Conservation (phyloP, 2,888 invertebrate genomes). For the Thyatira batis region DNA sequence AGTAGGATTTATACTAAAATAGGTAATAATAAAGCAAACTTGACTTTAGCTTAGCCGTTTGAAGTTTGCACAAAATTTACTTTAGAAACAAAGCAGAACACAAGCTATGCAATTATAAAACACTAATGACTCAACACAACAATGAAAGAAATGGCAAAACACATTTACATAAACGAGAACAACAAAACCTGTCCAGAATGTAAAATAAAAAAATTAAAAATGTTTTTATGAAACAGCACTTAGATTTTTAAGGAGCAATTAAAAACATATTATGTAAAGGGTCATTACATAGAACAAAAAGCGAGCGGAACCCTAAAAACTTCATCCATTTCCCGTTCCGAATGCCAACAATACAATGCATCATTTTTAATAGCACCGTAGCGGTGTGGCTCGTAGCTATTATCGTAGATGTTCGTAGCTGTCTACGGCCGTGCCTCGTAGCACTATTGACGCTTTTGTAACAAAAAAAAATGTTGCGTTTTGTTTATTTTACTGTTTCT, state of each 20-base stretch:
- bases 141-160: neutral
- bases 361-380: slow-evolving; percentile 32
- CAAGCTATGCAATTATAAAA: neutral
- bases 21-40: too few relatives aligned
- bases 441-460: slow-evolving; percentile 2
- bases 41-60: too few relatives aligned
- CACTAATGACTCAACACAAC: neutral
- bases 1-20: too few relatives aligned
- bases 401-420: slow-evolving; percentile 18
- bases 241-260: slow-evolving; percentile 1
- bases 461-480: neutral
- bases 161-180: neutral
- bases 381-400: slow-evolving; percentile 9
- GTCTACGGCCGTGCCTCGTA: slow-evolving; percentile 18
- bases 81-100: neutral
- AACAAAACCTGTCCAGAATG: neutral
- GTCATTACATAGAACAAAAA: neutral
- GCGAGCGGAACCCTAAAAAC: neutral
- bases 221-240: neutral
- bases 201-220: neutral
- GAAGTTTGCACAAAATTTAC: neutral
- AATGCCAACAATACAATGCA: slow-evolving; percentile 40
- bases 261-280: neutral
- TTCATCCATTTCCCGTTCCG: slow-evolving; percentile 23
- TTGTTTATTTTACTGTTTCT: neutral